A percentile compares a stretch with the other conserved stretches of the same genome.
Conservation (phyloP, 2,797 vertebrate genomes). For the Tangara arthus region DNA sequence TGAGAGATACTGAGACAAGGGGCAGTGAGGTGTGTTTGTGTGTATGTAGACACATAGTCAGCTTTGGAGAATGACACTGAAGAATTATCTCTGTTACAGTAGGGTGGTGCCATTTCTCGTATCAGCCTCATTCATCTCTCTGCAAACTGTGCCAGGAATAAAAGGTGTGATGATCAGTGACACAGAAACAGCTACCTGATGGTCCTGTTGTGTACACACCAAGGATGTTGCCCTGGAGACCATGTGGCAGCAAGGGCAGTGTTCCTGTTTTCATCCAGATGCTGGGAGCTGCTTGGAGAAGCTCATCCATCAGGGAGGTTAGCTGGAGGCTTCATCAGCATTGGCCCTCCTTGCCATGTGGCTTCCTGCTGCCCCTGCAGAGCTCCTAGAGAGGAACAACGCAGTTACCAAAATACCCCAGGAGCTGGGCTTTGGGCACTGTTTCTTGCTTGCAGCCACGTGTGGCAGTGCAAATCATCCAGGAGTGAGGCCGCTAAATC, state of each 20-base stretch:
- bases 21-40: background rate
- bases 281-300: background rate
- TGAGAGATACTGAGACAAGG: background rate
- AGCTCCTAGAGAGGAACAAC: background rate
- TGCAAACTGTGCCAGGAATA: conserved; percentile 11
- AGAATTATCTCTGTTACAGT: conserved; percentile 28
- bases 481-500: background rate
- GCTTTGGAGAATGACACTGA: conserved; percentile 23
- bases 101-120: conserved; percentile 51
- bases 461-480: background rate
- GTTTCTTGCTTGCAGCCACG: background rate
- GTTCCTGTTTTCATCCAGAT: background rate
- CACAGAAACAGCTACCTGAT: conserved; percentile 42
- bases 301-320: background rate
- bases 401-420: background rate
- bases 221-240: conserved; percentile 13
- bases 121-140: conserved; percentile 49
- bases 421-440: background rate
- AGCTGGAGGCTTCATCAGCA: background rate
- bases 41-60: background rate
- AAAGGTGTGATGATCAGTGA: conserved; percentile 34
- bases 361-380: background rate
- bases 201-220: conserved; percentile 52
- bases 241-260: background rate
- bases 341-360: rapidly evolving